Conservation (phyloP, 2,888 invertebrate genomes). For the Xanthorhoe designata region DNA sequence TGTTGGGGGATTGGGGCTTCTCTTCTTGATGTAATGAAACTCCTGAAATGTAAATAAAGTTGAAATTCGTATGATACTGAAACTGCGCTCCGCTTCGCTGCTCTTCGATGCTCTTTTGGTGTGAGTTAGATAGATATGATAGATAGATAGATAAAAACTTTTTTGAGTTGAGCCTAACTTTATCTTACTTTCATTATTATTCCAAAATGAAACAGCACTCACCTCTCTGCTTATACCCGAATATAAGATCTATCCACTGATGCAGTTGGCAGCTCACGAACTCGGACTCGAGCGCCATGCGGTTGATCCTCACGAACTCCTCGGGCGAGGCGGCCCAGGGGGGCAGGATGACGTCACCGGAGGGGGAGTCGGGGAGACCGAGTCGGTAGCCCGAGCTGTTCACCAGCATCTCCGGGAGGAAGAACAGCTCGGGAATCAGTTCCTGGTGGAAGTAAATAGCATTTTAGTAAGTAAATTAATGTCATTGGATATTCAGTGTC, state of each 20-base stretch:
- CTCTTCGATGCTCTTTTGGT: too few relatives aligned
- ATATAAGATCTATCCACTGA: conserved; percentile 99
- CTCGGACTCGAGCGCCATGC: conserved; percentile 99
- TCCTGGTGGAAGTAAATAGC: conserved; percentile 85
- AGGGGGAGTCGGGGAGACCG: conserved; percentile 94
- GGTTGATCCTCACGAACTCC: conserved; percentile 98
- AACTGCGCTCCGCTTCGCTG: too few relatives aligned
- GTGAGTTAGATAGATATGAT: too few relatives aligned
- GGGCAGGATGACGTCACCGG: conserved; percentile 95
- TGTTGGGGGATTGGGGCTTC: too few relatives aligned
- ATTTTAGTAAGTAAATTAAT: too few relatives aligned
- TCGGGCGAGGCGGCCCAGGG: conserved; percentile 99
- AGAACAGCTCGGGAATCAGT: conserved; percentile 99
- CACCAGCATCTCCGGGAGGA: conserved; percentile 99
- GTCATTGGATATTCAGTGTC: too few relatives aligned
- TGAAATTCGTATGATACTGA: too few relatives aligned
- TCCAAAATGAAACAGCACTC: neutral
- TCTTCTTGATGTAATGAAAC: too few relatives aligned
- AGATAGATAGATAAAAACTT: too few relatives aligned
- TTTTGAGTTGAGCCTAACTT: too few relatives aligned
- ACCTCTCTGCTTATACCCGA: conserved; percentile 99
- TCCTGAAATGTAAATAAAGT: too few relatives aligned
- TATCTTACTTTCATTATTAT: too few relatives aligned
- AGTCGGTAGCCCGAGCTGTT: conserved; percentile 93
- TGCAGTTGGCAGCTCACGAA: conserved; percentile 99